phyloP scores from a whole-genome alignment of 1,140 invertebrate genomes.

The Pararge aegeria region DNA sequence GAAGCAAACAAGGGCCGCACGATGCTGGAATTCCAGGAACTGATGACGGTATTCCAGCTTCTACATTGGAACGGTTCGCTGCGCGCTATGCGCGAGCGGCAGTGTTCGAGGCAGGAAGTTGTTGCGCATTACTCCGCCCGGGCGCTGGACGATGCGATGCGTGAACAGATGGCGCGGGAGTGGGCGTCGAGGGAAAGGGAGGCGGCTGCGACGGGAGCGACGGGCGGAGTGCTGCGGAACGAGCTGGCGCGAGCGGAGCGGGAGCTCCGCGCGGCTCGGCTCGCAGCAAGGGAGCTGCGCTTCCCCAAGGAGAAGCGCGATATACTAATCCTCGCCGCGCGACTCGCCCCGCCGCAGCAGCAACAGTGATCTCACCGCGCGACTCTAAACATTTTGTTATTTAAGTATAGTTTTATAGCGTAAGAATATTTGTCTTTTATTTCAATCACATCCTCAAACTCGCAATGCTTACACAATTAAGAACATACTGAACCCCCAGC shows the following conservation, averaged over 20 bases:
- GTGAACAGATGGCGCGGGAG: constrained; percentile 96
- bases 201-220: constrained; percentile 74
- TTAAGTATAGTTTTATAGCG: constrained; percentile 71
- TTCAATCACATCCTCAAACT: no score
- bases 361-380: constrained; percentile 72
- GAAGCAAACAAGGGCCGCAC: constrained; percentile 95
- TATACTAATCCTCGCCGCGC: constrained; percentile 93
- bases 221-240: constrained; percentile 86
- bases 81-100: constrained; percentile 94
- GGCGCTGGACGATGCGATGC: constrained; percentile 95
- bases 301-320: constrained; percentile 98
- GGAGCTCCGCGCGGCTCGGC: constrained; percentile 93
- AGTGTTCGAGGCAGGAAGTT: constrained; percentile 96
- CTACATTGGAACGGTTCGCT: constrained; percentile 97
- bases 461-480: no score
- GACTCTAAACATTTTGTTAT: constrained; percentile 58
- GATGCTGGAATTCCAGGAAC: constrained; percentile 97
- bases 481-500: no score
- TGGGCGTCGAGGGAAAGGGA: constrained; percentile 96
- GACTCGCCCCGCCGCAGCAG: constrained; percentile 80
- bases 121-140: constrained; percentile 96
- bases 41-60: constrained; percentile 98
- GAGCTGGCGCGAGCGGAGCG: constrained; percentile 92
- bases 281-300: constrained; percentile 93
- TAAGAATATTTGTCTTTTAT: constrained; percentile 58